Percentiles rank a stretch among this genome's conserved stretches.
phyloP scores from a whole-genome alignment of 2,113 vertebrate genomes.

The Indicator indicator region DNA sequence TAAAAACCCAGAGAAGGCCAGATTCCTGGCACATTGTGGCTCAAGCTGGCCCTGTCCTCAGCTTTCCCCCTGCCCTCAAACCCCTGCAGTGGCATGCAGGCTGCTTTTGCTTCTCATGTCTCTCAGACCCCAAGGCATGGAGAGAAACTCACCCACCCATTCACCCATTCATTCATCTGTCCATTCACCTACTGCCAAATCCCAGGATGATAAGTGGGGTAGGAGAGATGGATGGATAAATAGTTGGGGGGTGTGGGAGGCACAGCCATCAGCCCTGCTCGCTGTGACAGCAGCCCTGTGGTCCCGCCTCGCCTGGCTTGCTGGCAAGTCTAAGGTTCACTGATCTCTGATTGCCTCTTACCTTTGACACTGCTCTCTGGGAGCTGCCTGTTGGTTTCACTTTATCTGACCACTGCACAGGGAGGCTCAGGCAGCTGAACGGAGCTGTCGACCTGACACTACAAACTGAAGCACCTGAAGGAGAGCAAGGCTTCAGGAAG shows the following conservation, averaged over 20 bases:
- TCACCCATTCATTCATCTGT: accelerated
- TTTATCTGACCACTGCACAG: not conserved
- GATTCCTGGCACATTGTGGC: accelerated
- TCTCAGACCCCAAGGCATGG: accelerated
- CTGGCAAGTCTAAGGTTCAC: constrained; percentile 8
- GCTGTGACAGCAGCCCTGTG: accelerated
- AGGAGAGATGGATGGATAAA: not conserved
- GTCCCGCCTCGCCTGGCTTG: not conserved
- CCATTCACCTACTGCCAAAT: not conserved
- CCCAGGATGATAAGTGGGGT: accelerated
- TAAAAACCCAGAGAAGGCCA: not conserved
- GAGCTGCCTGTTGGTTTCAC: not conserved
- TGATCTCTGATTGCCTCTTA: not conserved
- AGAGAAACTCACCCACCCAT: not conserved
- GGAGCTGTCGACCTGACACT: not conserved
- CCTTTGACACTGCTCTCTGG: not conserved
- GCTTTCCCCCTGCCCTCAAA: not conserved
- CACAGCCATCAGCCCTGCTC: not conserved
- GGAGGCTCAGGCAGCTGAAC: accelerated
- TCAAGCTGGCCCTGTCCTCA: accelerated
- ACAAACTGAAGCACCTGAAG: accelerated
- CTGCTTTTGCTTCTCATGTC: not conserved
- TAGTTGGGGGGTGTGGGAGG: not conserved
- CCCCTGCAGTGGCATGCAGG: accelerated
- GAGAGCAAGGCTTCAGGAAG: not conserved